Conservation (phyloP, 2,113 vertebrate species). For the Triplophysa siluroides region DNA sequence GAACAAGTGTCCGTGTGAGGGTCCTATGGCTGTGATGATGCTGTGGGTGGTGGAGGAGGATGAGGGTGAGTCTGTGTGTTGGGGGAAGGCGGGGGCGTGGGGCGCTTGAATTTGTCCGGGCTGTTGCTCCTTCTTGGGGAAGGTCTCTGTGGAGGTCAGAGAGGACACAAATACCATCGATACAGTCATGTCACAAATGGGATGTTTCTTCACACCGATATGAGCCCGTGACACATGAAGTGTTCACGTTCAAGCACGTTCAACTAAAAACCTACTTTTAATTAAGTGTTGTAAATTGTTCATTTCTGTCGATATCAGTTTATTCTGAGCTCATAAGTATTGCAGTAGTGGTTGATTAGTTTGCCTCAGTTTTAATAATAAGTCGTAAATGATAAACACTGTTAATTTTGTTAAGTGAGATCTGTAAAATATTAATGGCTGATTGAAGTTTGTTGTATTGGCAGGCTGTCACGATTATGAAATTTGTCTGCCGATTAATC, state of each 20-base stretch:
- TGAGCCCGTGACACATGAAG: neutral
- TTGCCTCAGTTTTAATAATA: no score
- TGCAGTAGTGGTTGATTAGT: no score
- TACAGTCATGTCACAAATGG: neutral
- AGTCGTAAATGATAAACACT: no score
- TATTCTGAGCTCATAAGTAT: no score
- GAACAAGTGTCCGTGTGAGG: slow-evolving; percentile 45
- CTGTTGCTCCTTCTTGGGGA: slow-evolving; percentile 98
- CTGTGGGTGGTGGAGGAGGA: slow-evolving; percentile 81
- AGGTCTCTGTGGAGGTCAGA: slow-evolving; percentile 83
- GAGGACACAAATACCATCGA: neutral
- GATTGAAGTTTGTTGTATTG: no score
- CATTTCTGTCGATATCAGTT: no score
- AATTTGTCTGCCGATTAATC: no score
- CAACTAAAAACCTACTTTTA: no score
- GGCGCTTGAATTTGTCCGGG: slow-evolving; percentile 98
- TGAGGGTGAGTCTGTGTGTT: slow-evolving; percentile 87
- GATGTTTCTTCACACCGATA: neutral
- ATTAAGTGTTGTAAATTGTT: no score
- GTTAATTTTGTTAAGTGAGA: no score
- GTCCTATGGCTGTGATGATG: slow-evolving; percentile 90
- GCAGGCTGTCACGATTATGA: no score
- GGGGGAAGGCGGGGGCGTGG: slow-evolving; percentile 96
- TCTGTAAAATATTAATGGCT: no score
- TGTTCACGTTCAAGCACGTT: neutral